Evolutionary conservation across 2,888 invertebrate species (phyloP).

Genomic region (Pyralis farinalis): DNA sequence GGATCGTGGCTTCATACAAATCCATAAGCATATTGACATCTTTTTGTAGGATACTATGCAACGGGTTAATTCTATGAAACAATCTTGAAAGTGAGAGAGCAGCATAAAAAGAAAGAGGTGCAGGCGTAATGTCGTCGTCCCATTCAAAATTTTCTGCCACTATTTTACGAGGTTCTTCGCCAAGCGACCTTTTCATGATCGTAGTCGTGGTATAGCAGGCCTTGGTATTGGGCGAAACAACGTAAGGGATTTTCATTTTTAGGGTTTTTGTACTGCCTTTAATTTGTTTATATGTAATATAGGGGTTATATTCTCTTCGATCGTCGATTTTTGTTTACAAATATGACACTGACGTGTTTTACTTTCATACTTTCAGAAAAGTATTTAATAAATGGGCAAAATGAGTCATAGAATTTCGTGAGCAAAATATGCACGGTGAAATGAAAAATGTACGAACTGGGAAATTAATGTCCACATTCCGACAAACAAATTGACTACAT

Average conservation of each 20-base stretch:
- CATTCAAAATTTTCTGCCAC: constrained; percentile 68
- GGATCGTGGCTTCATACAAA: constrained; percentile 80
- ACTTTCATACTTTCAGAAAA: too few species aligned
- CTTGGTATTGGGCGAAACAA: constrained; percentile 50
- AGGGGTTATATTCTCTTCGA: too few species aligned
- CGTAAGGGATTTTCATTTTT: constrained; percentile 69
- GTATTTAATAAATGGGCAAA: too few species aligned
- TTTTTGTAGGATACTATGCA: constrained; percentile 75
- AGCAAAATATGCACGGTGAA: too few species aligned
- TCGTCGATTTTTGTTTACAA: too few species aligned
- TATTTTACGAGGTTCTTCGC: constrained; percentile 50
- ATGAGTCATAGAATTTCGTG: too few species aligned
- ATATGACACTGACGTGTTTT: too few species aligned
- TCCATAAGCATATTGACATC: constrained; percentile 82
- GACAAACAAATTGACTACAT: too few species aligned
- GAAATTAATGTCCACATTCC: too few species aligned
- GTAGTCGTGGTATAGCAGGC: constrained; percentile 48
- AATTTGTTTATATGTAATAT: too few species aligned
- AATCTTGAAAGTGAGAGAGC: constrained; percentile 48
- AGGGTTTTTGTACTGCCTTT: not conserved
- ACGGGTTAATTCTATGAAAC: constrained; percentile 75
- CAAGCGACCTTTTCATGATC: constrained; percentile 40
- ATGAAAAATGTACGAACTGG: too few species aligned
- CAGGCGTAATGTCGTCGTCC: constrained; percentile 62
- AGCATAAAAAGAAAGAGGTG: constrained; percentile 57